Percentiles rank a stretch among this genome's conserved stretches.
phyloP scores from a whole-genome alignment of 2,797 vertebrate species.

The Acipenser ruthenus region DNA sequence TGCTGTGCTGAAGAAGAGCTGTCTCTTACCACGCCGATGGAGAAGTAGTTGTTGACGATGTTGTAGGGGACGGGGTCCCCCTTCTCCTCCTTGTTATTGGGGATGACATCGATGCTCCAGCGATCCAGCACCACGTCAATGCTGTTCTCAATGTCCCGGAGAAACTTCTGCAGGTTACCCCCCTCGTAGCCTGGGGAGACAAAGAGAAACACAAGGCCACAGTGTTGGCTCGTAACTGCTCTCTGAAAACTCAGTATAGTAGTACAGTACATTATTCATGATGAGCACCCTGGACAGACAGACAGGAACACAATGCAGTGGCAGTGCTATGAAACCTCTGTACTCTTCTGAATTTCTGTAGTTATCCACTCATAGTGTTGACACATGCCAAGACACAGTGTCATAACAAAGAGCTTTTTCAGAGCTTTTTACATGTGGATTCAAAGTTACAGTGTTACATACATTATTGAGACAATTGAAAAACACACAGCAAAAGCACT shows the following conservation, averaged over 20 bases:
- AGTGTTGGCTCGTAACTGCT: background rate
- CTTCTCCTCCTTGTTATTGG: slow-evolving; percentile 72
- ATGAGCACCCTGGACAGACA: background rate
- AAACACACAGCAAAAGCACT: too few species aligned
- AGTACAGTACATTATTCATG: too few species aligned
- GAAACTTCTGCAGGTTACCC: slow-evolving; percentile 78
- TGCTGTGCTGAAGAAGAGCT: background rate
- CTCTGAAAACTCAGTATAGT: too few species aligned
- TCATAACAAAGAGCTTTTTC: too few species aligned
- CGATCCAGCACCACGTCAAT: slow-evolving; percentile 81
- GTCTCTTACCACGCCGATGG: slow-evolving; percentile 85
- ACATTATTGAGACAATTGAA: too few species aligned
- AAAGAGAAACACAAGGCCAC: background rate
- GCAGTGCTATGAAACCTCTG: slow-evolving; percentile 9
- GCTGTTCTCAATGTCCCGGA: slow-evolving; percentile 87
- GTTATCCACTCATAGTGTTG: too few species aligned
- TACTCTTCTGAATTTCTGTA: background rate
- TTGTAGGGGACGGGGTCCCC: slow-evolving; percentile 84
- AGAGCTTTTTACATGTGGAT: too few species aligned
- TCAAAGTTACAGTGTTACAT: too few species aligned
- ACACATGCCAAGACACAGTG: too few species aligned
- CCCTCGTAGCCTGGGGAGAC: slow-evolving; percentile 77
- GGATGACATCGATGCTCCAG: slow-evolving; percentile 82
- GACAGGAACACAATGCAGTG: background rate
- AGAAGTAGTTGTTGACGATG: slow-evolving; percentile 97